Conservation (phyloP, 2,113 vertebrate genomes). For the Rhinoptilus africanus region DNA sequence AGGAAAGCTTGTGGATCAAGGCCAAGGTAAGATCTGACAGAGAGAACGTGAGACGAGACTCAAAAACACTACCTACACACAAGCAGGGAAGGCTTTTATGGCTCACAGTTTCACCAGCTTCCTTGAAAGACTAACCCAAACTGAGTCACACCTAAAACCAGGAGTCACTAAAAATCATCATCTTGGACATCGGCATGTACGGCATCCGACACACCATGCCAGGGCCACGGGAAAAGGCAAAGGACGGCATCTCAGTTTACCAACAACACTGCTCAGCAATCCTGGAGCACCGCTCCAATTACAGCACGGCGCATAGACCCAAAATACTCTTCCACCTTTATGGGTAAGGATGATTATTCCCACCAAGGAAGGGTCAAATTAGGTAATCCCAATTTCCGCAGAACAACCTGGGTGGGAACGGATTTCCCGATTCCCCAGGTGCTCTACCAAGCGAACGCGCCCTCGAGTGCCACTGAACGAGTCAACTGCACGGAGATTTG, state of each 20-base stretch:
- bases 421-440: not conserved
- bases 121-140: not conserved
- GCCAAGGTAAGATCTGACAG: not conserved
- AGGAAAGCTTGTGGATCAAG: not conserved
- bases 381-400: not conserved
- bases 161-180: not conserved
- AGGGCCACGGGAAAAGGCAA: not conserved
- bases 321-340: not conserved
- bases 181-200: fast-evolving
- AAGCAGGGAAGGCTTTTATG: not conserved
- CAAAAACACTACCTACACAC: not conserved
- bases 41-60: fast-evolving
- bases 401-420: not conserved
- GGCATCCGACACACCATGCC: fast-evolving
- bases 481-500: fast-evolving
- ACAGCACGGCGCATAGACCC: fast-evolving
- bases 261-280: not conserved
- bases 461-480: fast-evolving
- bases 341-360: not conserved
- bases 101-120: not conserved
- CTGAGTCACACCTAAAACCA: fast-evolving
- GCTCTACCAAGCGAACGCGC: not conserved
- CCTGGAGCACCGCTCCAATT: not conserved
- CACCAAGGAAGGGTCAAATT: fast-evolving
- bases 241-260: fast-evolving